Evolutionary conservation across 2,797 vertebrate genomes (phyloP), one percentile per base, ranked within the genome.

Genomic region (Buphagus erythrorhynchus): DNA sequence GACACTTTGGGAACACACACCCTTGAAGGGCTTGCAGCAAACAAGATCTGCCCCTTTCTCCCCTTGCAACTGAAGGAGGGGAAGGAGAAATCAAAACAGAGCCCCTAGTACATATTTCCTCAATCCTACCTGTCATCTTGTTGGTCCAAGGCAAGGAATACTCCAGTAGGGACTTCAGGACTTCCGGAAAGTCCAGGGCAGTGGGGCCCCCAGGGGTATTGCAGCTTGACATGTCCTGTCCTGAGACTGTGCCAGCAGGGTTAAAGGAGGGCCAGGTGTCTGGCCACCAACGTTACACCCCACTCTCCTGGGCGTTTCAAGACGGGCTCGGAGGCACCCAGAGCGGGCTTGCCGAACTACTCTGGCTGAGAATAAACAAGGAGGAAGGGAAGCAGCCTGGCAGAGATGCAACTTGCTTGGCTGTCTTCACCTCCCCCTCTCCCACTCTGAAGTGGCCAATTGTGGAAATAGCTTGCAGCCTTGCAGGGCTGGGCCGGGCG

Each of bases 131-230:
- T 98, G 96, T 96, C 92, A 97, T 98, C 86, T 98, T 97, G 85
- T 95, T 97, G 48, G 98, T 97, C 97, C 98, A 98, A 86, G 97
- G 97, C 63, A 99, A 97, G n/a, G 99, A 98, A 69, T 98, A 99
- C 66, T 99, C 99, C 88, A 98, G 97, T 88, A 99, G 92, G 13
- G 98, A 98, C 97, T 98, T 99, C 78, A 99, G 97, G 67, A 99
- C 98, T 95, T 99, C 99, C 1, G 99, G 98, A 73, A 99, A 98
- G 86, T 98, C 98, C 97, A 98, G 97, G 96, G 98, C 98, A 73
- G 97, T 52, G 16, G 95, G 97, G 86, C 93, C 97, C 90, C 96
- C 93, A 2, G 95, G 61, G 67, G 84, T 96, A 91, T 93, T 88
- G 79, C 97, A 97, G 96, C 96, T 96, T n/a, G 97, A 97, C 98